Evolutionary conservation across 1,140 invertebrate genomes (phyloP), one percentile per base, ranked within the genome.

Genomic region (Macrostomum lignano): DNA sequence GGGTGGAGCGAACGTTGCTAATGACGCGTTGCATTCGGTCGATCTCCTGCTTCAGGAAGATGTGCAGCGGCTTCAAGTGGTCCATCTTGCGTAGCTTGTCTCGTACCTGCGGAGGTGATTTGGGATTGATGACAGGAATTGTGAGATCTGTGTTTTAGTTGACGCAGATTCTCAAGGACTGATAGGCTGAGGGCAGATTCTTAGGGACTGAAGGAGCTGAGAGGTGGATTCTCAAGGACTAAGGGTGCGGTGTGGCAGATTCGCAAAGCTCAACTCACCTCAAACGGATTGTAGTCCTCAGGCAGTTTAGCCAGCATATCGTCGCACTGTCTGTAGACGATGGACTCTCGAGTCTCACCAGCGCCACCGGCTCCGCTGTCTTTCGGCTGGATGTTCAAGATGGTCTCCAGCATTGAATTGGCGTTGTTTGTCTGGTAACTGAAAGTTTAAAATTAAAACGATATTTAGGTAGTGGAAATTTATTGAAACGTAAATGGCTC

Each of bases 281-380:
- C 79, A 57, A 81, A 79, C 20, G 65, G 66, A 40, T 81, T 69
- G 46, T 88, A 93, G 43, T 78, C 71, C 36, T 68, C 64, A 0
- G 82, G 84, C 39, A 91, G 57, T 62, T 91, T 91, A 15, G 70
- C 66, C 23, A 91, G 52, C 81, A 93, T 91, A 47, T 91, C 82
- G 42, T 78, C 70, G n/a, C 79, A 74, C 40, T 88, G 59, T 45
- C 70, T 67, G 51, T 79, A 81, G 3, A 91, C 82, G 17, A 84
- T 69, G 38, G 65, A 73, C 57, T 94, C 84, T 47, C 82, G 65
- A 0, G 68, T 69, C 53, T 88, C 81, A 1, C 67, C 69, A 7
- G 75, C 74, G 10, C 51, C 54, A 11, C 70, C 67, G 3, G 72
- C 73, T n/a, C n/a, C n/a, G 11, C 47, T 35, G 61, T 88, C 79